These are phyloP conservation scores for Philopotamus ludificatus DNA, from an alignment of 1,140 invertebrate species.

Conservation along the genomic window DNA sequence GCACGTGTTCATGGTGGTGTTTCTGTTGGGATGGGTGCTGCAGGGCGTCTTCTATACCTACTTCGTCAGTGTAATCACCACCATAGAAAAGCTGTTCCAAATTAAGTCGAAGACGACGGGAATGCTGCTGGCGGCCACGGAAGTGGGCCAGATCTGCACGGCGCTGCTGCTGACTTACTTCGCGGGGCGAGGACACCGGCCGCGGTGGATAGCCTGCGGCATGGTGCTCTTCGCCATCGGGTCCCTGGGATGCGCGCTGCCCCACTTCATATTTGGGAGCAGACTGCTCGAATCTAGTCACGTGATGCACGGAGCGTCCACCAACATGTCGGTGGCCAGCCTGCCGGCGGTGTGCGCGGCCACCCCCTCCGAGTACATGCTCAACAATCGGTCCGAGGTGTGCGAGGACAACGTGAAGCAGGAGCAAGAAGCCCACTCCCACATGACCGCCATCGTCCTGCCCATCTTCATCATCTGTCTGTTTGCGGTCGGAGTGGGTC, in stretches of 20 bases:
- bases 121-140: conserved; percentile 88
- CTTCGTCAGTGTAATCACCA: conserved; percentile 95
- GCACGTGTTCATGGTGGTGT: conserved; percentile 82
- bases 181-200: conserved; percentile 89
- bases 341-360: conserved; percentile 54
- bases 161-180: conserved; percentile 89
- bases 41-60: conserved; percentile 95
- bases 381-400: conserved; percentile 42
- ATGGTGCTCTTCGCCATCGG: conserved; percentile 87
- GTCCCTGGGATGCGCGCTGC: conserved; percentile 82
- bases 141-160: conserved; percentile 91
- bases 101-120: conserved; percentile 94
- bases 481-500: conserved; percentile 87
- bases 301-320: conserved; percentile 54
- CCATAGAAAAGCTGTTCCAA: conserved; percentile 94
- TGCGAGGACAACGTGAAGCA: conserved; percentile 51
- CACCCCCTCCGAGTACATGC: conserved; percentile 41
- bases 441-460: conserved; percentile 75
- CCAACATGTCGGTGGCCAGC: conserved; percentile 58
- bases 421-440: conserved; percentile 67
- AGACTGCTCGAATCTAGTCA: conserved; percentile 67
- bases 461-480: conserved; percentile 85
- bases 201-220: conserved; percentile 94
- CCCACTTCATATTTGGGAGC: conserved; percentile 77
- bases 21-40: conserved; percentile 84